Percentiles rank a stretch among this genome's conserved stretches.
phyloP scores from a whole-genome alignment of 2,113 vertebrate species.

The Proterorhinus semilunaris region DNA sequence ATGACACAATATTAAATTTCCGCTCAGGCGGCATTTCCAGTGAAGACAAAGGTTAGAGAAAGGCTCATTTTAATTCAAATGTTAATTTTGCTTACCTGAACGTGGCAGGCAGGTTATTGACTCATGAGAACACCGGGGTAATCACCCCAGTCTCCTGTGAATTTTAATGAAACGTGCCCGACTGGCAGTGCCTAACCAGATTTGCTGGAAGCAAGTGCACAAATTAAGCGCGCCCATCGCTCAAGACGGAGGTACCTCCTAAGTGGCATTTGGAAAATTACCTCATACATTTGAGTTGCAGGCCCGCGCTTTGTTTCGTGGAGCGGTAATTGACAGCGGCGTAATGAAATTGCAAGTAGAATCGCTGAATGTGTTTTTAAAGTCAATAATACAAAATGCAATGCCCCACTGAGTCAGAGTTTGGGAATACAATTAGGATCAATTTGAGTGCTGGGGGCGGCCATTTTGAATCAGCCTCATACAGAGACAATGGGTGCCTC shows the following conservation, averaged over 20 bases:
- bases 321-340: constrained; percentile 71
- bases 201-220: constrained; percentile 62
- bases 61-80: constrained; percentile 72
- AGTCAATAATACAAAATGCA: constrained; percentile 75
- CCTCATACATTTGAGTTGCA: constrained; percentile 73
- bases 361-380: constrained; percentile 74
- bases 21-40: constrained; percentile 46
- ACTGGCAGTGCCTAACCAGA: constrained; percentile 62
- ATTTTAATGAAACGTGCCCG: constrained; percentile 65
- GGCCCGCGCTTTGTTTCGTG: constrained; percentile 59
- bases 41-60: constrained; percentile 47
- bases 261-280: constrained; percentile 75
- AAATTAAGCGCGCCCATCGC: constrained; percentile 66
- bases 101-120: constrained; percentile 61
- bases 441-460: constrained; percentile 69
- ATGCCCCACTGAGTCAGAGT: constrained; percentile 72
- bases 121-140: constrained; percentile 59
- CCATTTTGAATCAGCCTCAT: constrained; percentile 74
- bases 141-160: constrained; percentile 61
- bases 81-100: constrained; percentile 65
- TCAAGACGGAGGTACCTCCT: constrained; percentile 56
- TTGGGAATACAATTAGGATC: constrained; percentile 76
- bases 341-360: constrained; percentile 73
- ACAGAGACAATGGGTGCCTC: constrained; percentile 67
- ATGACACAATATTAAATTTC: constrained; percentile 50